phyloP scores from a whole-genome alignment of 1,140 invertebrate species.

The Drosophila rhopaloa region DNA sequence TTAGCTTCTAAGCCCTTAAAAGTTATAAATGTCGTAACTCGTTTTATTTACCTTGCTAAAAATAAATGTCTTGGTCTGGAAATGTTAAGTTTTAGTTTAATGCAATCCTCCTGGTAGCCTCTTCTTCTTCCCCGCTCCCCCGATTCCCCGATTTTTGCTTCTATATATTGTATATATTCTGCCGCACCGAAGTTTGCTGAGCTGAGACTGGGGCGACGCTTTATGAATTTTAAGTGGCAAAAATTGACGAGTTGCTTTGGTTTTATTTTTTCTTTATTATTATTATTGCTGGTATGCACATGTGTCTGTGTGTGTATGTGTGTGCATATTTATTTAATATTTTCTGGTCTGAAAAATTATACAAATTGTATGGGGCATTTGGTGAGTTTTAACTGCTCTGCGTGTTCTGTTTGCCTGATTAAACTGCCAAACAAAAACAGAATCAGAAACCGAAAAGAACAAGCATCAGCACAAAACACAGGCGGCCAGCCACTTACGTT shows the following conservation, averaged over 20 bases:
- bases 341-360: conserved; percentile 70
- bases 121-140: neutral
- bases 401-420: conserved; percentile 77
- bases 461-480: conserved; percentile 9
- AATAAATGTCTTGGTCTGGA: neutral
- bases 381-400: conserved; percentile 72
- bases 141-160: conserved; percentile 3
- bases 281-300: conserved; percentile 42
- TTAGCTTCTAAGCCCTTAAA: neutral
- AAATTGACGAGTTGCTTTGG: conserved; percentile 79
- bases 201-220: conserved; percentile 52
- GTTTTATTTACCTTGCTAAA: neutral
- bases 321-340: conserved; percentile 70
- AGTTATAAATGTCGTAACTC: conserved; percentile 3
- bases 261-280: conserved; percentile 80
- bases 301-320: conserved; percentile 13
- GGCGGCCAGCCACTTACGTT: conserved; percentile 39
- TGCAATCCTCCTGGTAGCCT: conserved; percentile 14
- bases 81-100: conserved; percentile 5
- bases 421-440: conserved; percentile 17
- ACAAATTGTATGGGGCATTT: conserved; percentile 73
- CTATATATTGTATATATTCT: conserved; percentile 1
- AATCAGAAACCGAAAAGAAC: conserved; percentile 7
- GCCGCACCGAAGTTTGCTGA: conserved; percentile 13
- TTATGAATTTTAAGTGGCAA: conserved; percentile 81